Evolutionary conservation across 2,113 vertebrate species (phyloP).

Genomic region (Hippocampus zosterae): DNA sequence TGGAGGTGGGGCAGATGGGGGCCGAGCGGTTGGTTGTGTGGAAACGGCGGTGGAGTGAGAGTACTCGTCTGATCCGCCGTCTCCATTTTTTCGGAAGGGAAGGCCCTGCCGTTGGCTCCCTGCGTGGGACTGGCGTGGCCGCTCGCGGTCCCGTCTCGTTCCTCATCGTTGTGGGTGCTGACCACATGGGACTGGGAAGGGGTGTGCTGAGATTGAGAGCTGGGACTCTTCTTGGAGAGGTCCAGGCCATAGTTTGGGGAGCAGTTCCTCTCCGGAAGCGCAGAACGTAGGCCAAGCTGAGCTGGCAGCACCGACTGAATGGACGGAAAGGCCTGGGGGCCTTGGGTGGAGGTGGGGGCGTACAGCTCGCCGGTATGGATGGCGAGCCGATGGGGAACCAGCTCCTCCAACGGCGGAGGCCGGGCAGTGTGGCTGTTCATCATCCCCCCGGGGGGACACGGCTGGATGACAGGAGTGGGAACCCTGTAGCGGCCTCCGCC

Average conservation of each 20-base stretch:
- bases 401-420: slow-evolving; percentile 70
- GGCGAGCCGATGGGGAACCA: slow-evolving; percentile 75
- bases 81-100: slow-evolving; percentile 72
- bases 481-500: slow-evolving; percentile 77
- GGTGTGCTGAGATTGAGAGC: slow-evolving; percentile 67
- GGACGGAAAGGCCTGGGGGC: slow-evolving; percentile 75
- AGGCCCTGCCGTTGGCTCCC: slow-evolving; percentile 69
- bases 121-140: slow-evolving; percentile 75
- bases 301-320: slow-evolving; percentile 72
- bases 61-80: slow-evolving; percentile 50
- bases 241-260: slow-evolving; percentile 91
- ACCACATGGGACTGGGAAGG: slow-evolving; percentile 69
- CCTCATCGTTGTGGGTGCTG: slow-evolving; percentile 72
- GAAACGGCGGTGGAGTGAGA: slow-evolving; percentile 61
- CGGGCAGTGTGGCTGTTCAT: slow-evolving; percentile 66
- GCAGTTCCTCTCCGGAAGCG: slow-evolving; percentile 80
- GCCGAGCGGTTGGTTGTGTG: slow-evolving; percentile 69
- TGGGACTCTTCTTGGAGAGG: slow-evolving; percentile 95
- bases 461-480: slow-evolving; percentile 90
- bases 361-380: slow-evolving; percentile 88
- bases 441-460: slow-evolving; percentile 78
- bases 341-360: slow-evolving; percentile 77
- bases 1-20: slow-evolving; percentile 69
- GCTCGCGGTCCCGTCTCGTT: slow-evolving; percentile 67
- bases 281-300: slow-evolving; percentile 60